These are phyloP conservation scores for Thaumetopoea pityocampa DNA, from an alignment of 1,140 invertebrate genomes.

Conservation along the genomic window DNA sequence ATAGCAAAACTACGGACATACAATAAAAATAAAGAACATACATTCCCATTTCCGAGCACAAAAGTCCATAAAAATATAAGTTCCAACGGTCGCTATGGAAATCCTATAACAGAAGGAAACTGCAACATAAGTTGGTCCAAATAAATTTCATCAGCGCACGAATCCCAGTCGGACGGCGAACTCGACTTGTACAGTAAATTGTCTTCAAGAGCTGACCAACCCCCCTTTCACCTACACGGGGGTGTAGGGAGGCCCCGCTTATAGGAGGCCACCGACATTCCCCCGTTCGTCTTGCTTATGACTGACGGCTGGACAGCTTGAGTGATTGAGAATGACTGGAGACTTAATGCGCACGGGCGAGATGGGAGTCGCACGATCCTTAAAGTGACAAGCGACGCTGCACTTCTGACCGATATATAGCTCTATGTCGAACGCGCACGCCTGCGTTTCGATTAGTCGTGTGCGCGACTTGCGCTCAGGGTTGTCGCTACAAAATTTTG, in stretches of 20 bases:
- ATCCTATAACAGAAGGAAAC: conserved; percentile 32
- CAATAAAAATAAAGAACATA: conserved; percentile 14
- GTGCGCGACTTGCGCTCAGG: conserved; percentile 13
- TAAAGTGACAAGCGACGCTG: conserved; percentile 29
- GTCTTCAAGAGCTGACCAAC: conserved; percentile 71
- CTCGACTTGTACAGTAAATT: conserved; percentile 60
- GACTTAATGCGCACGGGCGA: conserved; percentile 69
- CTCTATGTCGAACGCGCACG: conserved; percentile 28
- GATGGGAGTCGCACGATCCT: conserved; percentile 24
- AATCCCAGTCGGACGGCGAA: conserved; percentile 31
- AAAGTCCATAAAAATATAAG: conserved; percentile 21
- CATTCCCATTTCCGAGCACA: conserved; percentile 17
- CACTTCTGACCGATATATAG: conserved; percentile 26
- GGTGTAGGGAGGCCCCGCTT: conserved; percentile 23
- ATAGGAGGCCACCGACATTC: conserved; percentile 41
- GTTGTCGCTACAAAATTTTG: conserved; percentile 23
- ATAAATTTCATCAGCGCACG: conserved; percentile 50
- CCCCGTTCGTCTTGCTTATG: conserved; percentile 73
- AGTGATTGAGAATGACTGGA: conserved; percentile 75
- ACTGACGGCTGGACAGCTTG: conserved; percentile 72
- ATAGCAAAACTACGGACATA: conserved; percentile 13
- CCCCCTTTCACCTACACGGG: conserved; percentile 37
- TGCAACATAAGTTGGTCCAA: conserved; percentile 36
- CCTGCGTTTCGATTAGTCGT: conserved; percentile 24
- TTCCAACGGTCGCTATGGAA: conserved; percentile 26